Percentiles rank a stretch among this genome's conserved stretches.
Evolutionary conservation across 2,888 invertebrate species (phyloP).

Genomic region (Hemicrepidius hirtus): DNA sequence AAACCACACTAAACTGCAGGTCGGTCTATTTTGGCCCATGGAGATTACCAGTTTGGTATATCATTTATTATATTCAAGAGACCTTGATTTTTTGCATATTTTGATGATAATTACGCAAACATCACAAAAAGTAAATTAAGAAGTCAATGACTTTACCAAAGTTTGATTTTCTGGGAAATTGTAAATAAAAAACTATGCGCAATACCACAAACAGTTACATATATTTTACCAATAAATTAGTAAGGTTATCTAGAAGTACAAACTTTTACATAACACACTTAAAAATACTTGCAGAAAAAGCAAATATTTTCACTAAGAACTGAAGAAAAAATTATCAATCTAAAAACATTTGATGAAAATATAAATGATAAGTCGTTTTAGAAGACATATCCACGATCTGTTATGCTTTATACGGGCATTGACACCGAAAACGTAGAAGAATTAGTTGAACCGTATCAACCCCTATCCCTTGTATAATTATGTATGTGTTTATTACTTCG

Average conservation of each 20-base stretch:
- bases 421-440: slow-evolving; percentile 47
- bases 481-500: slow-evolving; percentile 15
- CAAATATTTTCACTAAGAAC: slow-evolving; percentile 40
- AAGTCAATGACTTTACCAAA: slow-evolving; percentile 48
- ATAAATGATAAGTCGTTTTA: slow-evolving; percentile 22
- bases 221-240: slow-evolving; percentile 33
- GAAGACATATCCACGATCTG: slow-evolving; percentile 38
- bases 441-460: slow-evolving; percentile 44
- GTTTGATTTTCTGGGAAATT: slow-evolving; percentile 35
- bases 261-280: slow-evolving; percentile 43
- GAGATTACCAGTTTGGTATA: neutral
- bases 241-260: slow-evolving; percentile 43
- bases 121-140: slow-evolving; percentile 46
- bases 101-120: slow-evolving; percentile 45
- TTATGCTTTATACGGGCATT: slow-evolving; percentile 50
- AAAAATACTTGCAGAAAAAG: slow-evolving; percentile 29
- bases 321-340: slow-evolving; percentile 30
- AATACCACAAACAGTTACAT: slow-evolving; percentile 39
- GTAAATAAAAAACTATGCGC: slow-evolving; percentile 46
- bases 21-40: neutral
- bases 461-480: slow-evolving; percentile 13
- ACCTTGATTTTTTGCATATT: slow-evolving; percentile 49
- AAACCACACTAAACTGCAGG: neutral
- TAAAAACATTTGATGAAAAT: slow-evolving; percentile 33
- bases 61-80: slow-evolving; percentile 12